phyloP scores from a whole-genome alignment of 2,888 invertebrate genomes.

The Diaperis boleti region DNA sequence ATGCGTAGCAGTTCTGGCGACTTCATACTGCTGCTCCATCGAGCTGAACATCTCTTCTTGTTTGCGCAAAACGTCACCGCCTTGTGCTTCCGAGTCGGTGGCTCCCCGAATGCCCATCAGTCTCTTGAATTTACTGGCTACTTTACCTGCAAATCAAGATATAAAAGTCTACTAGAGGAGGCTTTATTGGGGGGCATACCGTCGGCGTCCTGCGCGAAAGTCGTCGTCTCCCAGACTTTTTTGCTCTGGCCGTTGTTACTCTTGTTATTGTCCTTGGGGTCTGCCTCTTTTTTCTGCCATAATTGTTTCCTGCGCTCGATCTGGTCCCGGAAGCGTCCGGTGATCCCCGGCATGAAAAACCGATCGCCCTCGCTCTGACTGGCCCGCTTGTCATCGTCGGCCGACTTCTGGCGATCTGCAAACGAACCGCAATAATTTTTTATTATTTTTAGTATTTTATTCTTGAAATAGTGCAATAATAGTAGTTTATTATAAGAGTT shows the following conservation, averaged over 20 bases:
- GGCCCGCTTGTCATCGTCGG: constrained; percentile 20
- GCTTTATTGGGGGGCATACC: too few species aligned
- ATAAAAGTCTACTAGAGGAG: too few species aligned
- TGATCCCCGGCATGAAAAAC: constrained; percentile 64
- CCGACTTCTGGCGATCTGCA: constrained; percentile 27
- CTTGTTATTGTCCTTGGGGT: constrained; percentile 6
- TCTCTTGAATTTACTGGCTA: constrained; percentile 94
- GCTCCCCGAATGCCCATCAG: constrained; percentile 93
- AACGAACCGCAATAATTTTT: too few species aligned
- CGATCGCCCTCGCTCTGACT: constrained; percentile 43
- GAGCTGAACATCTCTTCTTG: constrained; percentile 91
- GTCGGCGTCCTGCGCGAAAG: constrained; percentile 91
- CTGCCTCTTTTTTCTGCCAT: constrained; percentile 83
- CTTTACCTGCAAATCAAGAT: constrained; percentile 69
- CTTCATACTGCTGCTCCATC: constrained; percentile 97
- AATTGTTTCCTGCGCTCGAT: constrained; percentile 92
- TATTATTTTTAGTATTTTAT: too few species aligned
- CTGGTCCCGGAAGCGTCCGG: constrained; percentile 86
- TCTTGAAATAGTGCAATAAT: too few species aligned
- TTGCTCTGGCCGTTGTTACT: constrained; percentile 56
- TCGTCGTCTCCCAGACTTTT: constrained; percentile 81
- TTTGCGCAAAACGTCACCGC: constrained; percentile 74
- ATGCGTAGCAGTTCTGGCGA: constrained; percentile 94
- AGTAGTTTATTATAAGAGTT: too few species aligned
- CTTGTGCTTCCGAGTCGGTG: constrained; percentile 63